phyloP scores from a whole-genome alignment of 1,140 invertebrate species.

The Brachionus rotundiformis region DNA sequence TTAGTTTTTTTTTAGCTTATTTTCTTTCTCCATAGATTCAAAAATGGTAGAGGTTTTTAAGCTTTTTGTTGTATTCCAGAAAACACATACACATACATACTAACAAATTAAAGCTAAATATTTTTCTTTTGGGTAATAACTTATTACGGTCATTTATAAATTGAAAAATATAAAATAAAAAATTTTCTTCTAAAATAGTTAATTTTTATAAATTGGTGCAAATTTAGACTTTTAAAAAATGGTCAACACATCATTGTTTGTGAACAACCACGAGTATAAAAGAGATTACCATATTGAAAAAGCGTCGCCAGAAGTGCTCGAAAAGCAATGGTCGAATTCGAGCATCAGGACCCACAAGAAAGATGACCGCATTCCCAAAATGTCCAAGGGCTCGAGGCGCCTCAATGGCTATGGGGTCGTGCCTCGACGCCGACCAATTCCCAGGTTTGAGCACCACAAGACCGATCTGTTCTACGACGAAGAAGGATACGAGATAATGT shows the following conservation, averaged over 20 bases:
- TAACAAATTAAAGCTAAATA: conserved; percentile 35
- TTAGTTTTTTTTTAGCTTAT: conserved; percentile 27
- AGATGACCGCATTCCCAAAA: conserved; percentile 20
- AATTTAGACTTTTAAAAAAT: not conserved
- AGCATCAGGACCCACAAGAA: not conserved
- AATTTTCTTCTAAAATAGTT: not conserved
- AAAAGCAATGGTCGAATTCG: conserved; percentile 15
- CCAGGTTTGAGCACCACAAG: not conserved
- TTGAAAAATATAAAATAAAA: conserved; percentile 38
- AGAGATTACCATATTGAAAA: conserved; percentile 8
- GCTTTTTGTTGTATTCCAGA: not conserved
- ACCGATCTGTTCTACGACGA: conserved; percentile 12
- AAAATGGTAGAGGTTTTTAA: conserved; percentile 2
- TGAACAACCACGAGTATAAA: not conserved
- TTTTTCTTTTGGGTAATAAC: conserved; percentile 17
- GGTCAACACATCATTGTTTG: conserved; percentile 17
- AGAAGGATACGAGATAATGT: conserved; percentile 13
- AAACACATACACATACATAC: conserved; percentile 14
- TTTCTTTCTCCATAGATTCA: not conserved
- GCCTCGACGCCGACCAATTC: not conserved
- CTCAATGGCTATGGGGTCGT: not conserved
- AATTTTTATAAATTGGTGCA: not conserved
- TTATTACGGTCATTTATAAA: conserved; percentile 37
- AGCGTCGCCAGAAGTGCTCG: not conserved
- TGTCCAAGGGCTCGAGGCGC: not conserved